Conservation (phyloP, 2,113 vertebrate genomes). For the Amphiprion ocellaris region DNA sequence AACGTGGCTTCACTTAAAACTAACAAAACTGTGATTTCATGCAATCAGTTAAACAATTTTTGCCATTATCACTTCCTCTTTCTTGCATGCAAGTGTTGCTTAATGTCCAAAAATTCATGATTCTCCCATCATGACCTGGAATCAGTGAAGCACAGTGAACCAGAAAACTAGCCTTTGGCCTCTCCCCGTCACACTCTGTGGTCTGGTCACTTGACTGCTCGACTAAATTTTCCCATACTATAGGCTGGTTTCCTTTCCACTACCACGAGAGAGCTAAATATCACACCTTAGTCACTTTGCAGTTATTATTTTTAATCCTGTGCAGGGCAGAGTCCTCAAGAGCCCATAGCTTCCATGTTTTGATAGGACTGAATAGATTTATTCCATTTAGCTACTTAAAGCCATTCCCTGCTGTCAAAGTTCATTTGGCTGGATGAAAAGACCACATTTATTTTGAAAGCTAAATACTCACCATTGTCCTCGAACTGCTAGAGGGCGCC, state of each 20-base stretch:
- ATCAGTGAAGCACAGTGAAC: conserved; percentile 41
- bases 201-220: conserved; percentile 55
- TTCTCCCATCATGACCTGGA: conserved; percentile 22
- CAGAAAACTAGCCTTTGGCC: conserved; percentile 39
- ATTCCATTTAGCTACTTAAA: conserved; percentile 50
- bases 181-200: conserved; percentile 19
- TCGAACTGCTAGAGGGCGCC: conserved; percentile 36
- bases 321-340: conserved; percentile 6
- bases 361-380: conserved; percentile 40
- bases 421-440: conserved; percentile 57
- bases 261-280: conserved; percentile 5
- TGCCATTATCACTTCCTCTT: neutral
- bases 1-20: conserved; percentile 6
- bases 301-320: conserved; percentile 46
- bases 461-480: conserved; percentile 68
- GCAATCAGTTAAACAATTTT: neutral
- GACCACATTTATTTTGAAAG: conserved; percentile 61
- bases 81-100: conserved; percentile 5
- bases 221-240: conserved; percentile 25
- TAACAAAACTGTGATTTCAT: conserved; percentile 1
- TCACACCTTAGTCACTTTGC: conserved; percentile 15
- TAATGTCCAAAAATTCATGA: conserved; percentile 23
- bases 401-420: conserved; percentile 51
- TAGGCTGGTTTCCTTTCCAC: conserved; percentile 39
- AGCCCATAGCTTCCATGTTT: conserved; percentile 20